These are phyloP conservation scores for Tychaedon coryphoeus DNA, from an alignment of 2,113 vertebrate species.

Conservation along the genomic window DNA sequence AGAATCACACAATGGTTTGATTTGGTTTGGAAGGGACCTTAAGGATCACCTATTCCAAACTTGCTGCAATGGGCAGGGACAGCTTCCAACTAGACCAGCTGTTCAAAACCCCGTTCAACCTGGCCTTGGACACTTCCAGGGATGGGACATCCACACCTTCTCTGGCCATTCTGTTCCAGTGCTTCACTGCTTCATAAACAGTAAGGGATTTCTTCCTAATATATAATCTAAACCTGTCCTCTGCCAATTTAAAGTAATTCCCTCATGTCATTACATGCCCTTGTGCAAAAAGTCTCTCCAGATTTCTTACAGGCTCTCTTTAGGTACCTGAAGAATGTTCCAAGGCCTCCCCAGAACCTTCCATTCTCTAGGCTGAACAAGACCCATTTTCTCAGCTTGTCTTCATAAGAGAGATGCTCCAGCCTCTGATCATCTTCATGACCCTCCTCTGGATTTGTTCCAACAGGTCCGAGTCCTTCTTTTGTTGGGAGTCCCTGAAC, in stretches of 20 bases:
- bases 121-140: not conserved
- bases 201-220: not conserved
- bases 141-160: not conserved
- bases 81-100: not conserved
- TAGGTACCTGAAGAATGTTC: not conserved
- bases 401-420: not conserved
- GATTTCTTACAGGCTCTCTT: not conserved
- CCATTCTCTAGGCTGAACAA: not conserved
- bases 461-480: not conserved
- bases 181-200: not conserved
- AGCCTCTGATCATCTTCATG: not conserved
- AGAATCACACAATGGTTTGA: not conserved
- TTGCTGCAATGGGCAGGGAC: not conserved
- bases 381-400: not conserved
- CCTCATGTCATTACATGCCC: not conserved
- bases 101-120: not conserved
- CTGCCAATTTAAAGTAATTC: not conserved
- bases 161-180: not conserved
- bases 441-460: not conserved
- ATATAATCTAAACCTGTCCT: not conserved
- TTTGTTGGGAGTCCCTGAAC: not conserved
- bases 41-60: not conserved
- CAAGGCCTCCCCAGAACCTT: not conserved
- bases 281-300: not conserved
- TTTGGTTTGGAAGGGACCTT: not conserved